Base-by-base conservation (phyloP, 92 coral and sea anemone genomes). In the Actinernus sp. region DNA sequence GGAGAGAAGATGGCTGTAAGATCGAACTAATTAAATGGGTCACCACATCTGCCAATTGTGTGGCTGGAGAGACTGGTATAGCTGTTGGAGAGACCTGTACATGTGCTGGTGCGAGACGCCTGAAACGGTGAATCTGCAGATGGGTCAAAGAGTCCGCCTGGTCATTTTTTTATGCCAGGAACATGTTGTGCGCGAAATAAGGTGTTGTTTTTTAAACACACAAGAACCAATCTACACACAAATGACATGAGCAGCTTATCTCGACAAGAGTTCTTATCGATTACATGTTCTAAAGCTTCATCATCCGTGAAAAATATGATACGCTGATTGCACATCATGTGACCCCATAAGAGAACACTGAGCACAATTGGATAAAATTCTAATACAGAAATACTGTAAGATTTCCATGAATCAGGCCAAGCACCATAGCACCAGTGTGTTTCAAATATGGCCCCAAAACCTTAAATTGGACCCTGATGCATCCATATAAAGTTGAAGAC, bases 351-450 rank as follows among this genome's bases (percentile, higher is more conserved):
- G 16, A 23, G 40, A 1, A 55, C 2, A 38, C 67, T 67, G 8
- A 67, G 19, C 3, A 69, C 64, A 30, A 68, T 68, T 12, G 71
- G 79, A 50, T 69, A 59, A 39, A 65, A 54, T 57, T 55, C 64
- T 6, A 41, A 40, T 4, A 48, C 33, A 31, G 73, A 73, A 63
- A 43, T 71, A 55, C 33, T 60, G 1, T 13, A 48, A 63, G 59
- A 2, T 31, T 28, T 48, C 60, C 74, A 65, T 17, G 19, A 7
- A 48, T 34, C 69, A 7, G 70, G 79, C 79, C 60, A 72, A 23
- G 26, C 21, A 13, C 79, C 79, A 46, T 59, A 58, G 61, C 79
- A 72, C 70, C 79, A 72, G 9, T 60, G 24, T n/a, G 24, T 23
- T 14, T 55, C 67, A 44, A 70, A 70, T 17, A 70, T 56, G 11